Base-by-base conservation (phyloP, 2,888 invertebrate genomes). In the Drosophila anomalata region DNA sequence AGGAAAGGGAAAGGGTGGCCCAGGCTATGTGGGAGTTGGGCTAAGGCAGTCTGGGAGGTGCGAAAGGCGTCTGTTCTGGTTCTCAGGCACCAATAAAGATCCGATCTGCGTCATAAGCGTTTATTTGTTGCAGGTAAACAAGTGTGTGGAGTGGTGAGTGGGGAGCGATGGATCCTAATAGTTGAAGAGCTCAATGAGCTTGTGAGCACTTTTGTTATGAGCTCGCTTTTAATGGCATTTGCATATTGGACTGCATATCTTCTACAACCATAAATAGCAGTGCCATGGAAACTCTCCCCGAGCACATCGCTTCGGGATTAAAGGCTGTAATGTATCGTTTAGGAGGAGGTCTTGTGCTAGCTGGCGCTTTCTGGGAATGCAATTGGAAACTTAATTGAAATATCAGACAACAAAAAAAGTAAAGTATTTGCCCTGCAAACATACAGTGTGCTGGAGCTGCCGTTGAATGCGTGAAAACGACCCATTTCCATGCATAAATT, bases 21-120 rank as follows among this genome's bases (percentile, higher is more conserved):
- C 22, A 24, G 22, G 0, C 36, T 52, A 75, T 59, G 52, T 68
- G 76, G 76, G 80, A 63, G 8, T 29, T 6, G 39, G 22, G 59
- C 47, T 46, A 46, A 74, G 57, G 50, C 58, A 59, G 59, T 62
- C 57, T 47, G 48, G 41, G 56, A 78, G 60, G 68, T 75, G 36
- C 8, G 48, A 9, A 44, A 44, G 12, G 44, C 33, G 36, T 17
- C 26, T 44, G 48, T 29, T 17, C 20, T 55, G 48, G 26, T 29
- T 11, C 33, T 14, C 33, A 33, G 65, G 44, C 69, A 52, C n/a
- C 71, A 41, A 24, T 48, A 47, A 54, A 84, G 81, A 81, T 87
- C 81, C 69, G 84, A 87, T 81, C 80, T 75, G 75, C 63, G 79
- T 72, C 82, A 73, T 63, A 83, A 85, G 86, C 85, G 85, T 82